Evolutionary conservation across 1,140 invertebrate genomes (phyloP).

Genomic region (Heliconius nattereri): DNA sequence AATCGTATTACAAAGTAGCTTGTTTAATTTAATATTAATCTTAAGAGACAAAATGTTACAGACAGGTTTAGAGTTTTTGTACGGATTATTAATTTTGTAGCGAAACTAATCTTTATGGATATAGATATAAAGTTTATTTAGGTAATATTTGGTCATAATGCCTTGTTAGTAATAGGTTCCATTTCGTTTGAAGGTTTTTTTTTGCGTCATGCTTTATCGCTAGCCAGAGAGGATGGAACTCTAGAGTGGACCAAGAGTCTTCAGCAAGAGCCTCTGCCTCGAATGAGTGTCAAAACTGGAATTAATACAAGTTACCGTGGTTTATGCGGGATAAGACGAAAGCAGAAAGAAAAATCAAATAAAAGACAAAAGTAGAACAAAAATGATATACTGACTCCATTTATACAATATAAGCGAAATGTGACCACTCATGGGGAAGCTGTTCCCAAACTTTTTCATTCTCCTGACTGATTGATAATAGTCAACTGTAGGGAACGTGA

Average conservation of each 20-base stretch:
- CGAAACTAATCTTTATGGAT: neutral
- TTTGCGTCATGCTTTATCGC: too few relatives aligned
- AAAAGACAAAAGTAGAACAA: neutral
- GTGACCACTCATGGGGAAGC: constrained; percentile 21
- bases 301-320: too few relatives aligned
- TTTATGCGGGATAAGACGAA: too few relatives aligned
- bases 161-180: too few relatives aligned
- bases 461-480: constrained; percentile 27
- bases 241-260: too few relatives aligned
- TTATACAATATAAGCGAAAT: constrained; percentile 13
- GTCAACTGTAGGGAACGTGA: constrained; percentile 17
- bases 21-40: constrained; percentile 39
- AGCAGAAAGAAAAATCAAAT: neutral
- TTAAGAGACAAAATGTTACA: constrained; percentile 34
- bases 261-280: too few relatives aligned
- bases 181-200: too few relatives aligned
- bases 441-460: constrained; percentile 23
- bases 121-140: too few relatives aligned
- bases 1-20: constrained; percentile 6
- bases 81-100: neutral
- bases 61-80: constrained; percentile 31
- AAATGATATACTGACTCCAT: constrained; percentile 8
- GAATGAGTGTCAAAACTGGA: too few relatives aligned
- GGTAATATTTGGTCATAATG: too few relatives aligned
- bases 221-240: too few relatives aligned